These are phyloP conservation scores for Clivina fossor DNA, from an alignment of 2,888 invertebrate genomes.

Conservation along the genomic window DNA sequence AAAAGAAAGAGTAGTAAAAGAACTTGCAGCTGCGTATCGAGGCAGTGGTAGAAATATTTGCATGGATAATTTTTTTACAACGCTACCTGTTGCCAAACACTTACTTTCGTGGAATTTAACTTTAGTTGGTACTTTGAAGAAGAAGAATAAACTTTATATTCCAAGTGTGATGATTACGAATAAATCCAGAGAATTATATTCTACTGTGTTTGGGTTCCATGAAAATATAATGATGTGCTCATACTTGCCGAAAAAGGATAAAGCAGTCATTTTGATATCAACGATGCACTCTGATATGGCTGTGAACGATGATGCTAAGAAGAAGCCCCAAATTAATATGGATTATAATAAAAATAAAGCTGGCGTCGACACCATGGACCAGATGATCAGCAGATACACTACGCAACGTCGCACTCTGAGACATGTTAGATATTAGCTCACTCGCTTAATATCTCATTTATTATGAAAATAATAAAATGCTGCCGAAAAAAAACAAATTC, in stretches of 20 bases:
- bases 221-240: conserved; percentile 38
- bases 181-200: conserved; percentile 30
- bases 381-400: conserved; percentile 37
- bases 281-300: conserved; percentile 37
- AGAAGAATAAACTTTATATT: conserved; percentile 38
- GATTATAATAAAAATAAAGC: conserved; percentile 40
- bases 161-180: conserved; percentile 37
- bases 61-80: conserved; percentile 30
- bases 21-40: conserved; percentile 11
- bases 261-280: conserved; percentile 40
- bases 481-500: no score
- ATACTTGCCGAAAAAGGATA: conserved; percentile 41
- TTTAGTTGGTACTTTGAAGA: conserved; percentile 37
- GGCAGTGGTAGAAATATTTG: conserved; percentile 21
- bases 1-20: conserved; percentile 14
- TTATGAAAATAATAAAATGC: no score
- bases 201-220: conserved; percentile 38
- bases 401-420: conserved; percentile 33
- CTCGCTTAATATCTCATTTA: no score
- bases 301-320: conserved; percentile 30
- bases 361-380: conserved; percentile 39
- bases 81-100: conserved; percentile 15
- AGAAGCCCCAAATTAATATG: conserved; percentile 39
- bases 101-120: conserved; percentile 27
- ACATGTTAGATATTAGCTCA: conserved; percentile 4